Evolutionary conservation across 1,140 invertebrate species (phyloP), one percentile per base, ranked within the genome.

Genomic region (Zaprionus ghesquierei): DNA sequence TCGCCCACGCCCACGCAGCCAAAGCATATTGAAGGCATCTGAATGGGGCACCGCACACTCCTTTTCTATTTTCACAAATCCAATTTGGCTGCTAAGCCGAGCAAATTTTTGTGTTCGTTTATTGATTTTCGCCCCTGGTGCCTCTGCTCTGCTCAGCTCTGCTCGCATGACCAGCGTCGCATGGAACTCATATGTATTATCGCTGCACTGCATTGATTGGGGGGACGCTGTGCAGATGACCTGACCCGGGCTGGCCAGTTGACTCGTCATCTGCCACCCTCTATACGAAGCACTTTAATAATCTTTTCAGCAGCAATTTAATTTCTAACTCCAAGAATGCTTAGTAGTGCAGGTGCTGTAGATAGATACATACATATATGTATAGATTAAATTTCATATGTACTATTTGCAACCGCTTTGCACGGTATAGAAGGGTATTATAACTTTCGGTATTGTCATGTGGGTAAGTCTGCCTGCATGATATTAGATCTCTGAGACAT

Each of bases 51-150:
- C 8, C 33, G 9, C 15, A 10, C 9, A 38, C 20, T 74, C 29
- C 22, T 58, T 65, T 68, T 64, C 55, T 61, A 69, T 75, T 63
- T 65, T 56, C 51, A 55, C 56, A 77, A 81, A 90, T 86, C 81
- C 87, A 82, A 90, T 90, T 90, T 90, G 41, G 77, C 69, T 60
- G 77, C 66, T 78, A 90, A 90, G 86, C 86, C 81, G 31, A 61
- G 56, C 18, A 82, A 59, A 82, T 75, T 78, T 73, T 69, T 59
- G 59, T 56, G 55, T 38, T 65, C 61, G 64, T 68, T 73, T 78
- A 86, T 81, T 86, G 70, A 84, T 84, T 85, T 85, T 85, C 2
- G 49, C 33, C 33, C 23, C 41, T n/a, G n/a, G 41, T 5, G 15
- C 20, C 15, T 15, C 35, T 12, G 12, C 31, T 12, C 31, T 33